Evolutionary conservation across 2,888 invertebrate genomes (phyloP), one percentile per base, ranked within the genome.

Genomic region (Lepetodrilus schrolli): DNA sequence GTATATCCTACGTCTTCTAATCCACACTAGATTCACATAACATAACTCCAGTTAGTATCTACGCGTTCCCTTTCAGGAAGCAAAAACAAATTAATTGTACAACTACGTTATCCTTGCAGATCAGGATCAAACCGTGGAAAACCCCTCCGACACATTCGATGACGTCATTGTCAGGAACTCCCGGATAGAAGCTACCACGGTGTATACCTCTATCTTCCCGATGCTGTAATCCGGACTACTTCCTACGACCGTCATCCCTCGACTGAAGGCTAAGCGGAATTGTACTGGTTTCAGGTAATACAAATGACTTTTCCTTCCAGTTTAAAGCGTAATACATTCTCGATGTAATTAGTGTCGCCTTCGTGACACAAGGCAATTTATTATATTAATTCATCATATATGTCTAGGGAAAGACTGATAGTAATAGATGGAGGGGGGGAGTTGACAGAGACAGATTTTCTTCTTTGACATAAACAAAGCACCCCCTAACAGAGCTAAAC

Each of bases 321-420:
- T 58, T 58, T 58, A 66, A 68, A 47, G 68, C 68, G 68, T 34
- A 68, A 72, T 72, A 65, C 72, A 72, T 72, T 66, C 51, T 48
- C 34, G 8, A 48, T 26, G 51, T 51, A 72, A 72, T 72, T 72
- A 72, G 66, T 43, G 72, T 72, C 72, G 23, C 38, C n/a, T 37
- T 8, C 20, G 48, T 72, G 65, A 65, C 72, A 48, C 37, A 23
- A 26, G 72, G 51, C 66, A 72, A 72, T 72, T 72, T 72, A 72
- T 72, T 65, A 66, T 72, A 72, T 72, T 65, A 72, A 72, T 72
- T 72, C 65, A 72, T 72, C 72, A 72, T 65, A 68, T 58, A 58
- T 30, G 58, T 30, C 58, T 58, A 30, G 13, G 23, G 23, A 58
- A 43, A 58, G 58, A 58, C 58, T 17, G 58, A 23, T 30, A 30